phyloP scores from a whole-genome alignment of 2,113 vertebrate species.

The Tragelaphus imberbis region DNA sequence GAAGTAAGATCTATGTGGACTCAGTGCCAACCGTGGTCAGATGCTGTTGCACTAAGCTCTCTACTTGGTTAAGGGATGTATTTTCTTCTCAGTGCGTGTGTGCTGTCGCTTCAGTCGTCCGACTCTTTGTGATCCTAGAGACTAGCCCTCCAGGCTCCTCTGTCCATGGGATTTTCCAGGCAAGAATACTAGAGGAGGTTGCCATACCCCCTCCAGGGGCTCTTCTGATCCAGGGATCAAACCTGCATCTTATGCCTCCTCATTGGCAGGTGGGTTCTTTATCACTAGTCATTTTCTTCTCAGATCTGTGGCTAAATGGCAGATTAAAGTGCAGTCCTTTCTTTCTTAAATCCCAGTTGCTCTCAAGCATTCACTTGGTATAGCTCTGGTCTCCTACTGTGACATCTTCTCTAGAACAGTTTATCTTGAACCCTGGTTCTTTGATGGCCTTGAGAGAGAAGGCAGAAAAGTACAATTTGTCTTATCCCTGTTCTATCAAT shows the following conservation, averaged over 20 bases:
- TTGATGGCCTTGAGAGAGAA: not conserved
- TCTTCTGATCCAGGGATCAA: not conserved
- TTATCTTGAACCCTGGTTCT: not conserved
- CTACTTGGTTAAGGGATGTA: not conserved
- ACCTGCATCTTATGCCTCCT: not conserved
- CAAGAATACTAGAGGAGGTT: not conserved
- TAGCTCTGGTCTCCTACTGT: not conserved
- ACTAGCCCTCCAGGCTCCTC: not conserved
- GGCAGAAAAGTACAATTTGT: not conserved
- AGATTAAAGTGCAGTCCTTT: not conserved
- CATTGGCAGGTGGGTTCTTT: not conserved
- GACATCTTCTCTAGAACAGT: not conserved
- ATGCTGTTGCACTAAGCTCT: constrained; percentile 14
- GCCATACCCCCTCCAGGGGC: not conserved
- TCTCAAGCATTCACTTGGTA: not conserved
- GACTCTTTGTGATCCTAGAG: not conserved
- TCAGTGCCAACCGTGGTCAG: not conserved
- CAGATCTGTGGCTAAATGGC: not conserved
- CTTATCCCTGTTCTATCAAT: not conserved
- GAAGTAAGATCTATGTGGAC: constrained; percentile 10
- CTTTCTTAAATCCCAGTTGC: not conserved
- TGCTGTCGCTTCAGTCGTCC: not conserved
- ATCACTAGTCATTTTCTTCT: not conserved
- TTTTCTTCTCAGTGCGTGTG: not conserved
- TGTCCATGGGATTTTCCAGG: not conserved